Evolutionary conservation across 2,888 invertebrate genomes (phyloP).

Genomic region (Listrodromus nycthemerus): DNA sequence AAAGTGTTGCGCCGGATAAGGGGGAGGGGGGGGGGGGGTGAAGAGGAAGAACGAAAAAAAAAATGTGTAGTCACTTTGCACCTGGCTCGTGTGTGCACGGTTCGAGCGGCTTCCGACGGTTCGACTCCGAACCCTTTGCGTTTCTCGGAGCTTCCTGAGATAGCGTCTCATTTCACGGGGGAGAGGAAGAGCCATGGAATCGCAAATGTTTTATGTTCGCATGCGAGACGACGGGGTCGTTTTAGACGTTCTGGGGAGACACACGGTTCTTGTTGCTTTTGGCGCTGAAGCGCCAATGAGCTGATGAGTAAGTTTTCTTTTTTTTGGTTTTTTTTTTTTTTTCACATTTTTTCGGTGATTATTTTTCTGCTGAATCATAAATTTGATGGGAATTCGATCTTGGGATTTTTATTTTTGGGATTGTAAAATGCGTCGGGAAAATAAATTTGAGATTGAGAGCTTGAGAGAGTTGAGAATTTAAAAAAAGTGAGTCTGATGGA

Average conservation of each 20-base stretch:
- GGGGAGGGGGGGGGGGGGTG: constrained; percentile 21
- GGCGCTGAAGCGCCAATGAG: no score
- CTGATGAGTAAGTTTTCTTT: no score
- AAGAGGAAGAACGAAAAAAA: constrained; percentile 24
- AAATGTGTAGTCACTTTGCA: constrained; percentile 77
- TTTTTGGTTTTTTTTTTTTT: no score
- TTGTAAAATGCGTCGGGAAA: background rate
- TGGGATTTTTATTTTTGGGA: background rate
- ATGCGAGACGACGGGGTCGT: constrained; percentile 26
- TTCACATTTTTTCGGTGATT: no score
- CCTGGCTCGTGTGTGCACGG: constrained; percentile 77
- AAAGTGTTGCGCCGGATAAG: constrained; percentile 30
- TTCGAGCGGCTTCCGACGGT: constrained; percentile 44
- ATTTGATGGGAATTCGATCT: no score
- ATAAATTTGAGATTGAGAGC: no score
- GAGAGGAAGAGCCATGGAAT: constrained; percentile 52
- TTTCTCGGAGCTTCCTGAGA: constrained; percentile 73
- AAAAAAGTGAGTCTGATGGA: no score
- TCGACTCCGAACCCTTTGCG: constrained; percentile 60
- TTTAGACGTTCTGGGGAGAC: constrained; percentile 31
- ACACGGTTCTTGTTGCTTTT: no score
- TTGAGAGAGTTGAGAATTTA: no score
- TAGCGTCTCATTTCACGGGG: constrained; percentile 66
- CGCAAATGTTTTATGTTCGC: constrained; percentile 20
- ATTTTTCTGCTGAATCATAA: no score